Conservation (phyloP, 1,140 invertebrate species). For the Macrosteles quadrilineatus region DNA sequence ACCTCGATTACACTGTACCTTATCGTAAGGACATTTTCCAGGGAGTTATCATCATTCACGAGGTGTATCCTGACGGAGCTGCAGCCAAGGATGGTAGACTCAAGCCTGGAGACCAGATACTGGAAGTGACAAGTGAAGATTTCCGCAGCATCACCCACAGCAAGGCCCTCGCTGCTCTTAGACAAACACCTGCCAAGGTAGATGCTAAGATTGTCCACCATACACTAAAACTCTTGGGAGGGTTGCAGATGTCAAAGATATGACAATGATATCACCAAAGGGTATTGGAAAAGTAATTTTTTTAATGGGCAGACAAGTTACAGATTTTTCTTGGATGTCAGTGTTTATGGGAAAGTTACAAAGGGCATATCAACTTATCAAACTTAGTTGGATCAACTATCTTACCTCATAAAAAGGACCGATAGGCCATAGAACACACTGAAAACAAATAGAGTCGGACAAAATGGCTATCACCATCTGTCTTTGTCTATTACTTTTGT, state of each 20-base stretch:
- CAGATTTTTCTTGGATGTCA: background rate
- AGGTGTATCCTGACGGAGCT: constrained; percentile 91
- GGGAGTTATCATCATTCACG: constrained; percentile 89
- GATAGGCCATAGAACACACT: too few relatives aligned
- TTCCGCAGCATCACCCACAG: constrained; percentile 68
- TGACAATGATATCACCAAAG: background rate
- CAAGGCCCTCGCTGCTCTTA: constrained; percentile 66
- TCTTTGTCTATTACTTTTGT: too few relatives aligned
- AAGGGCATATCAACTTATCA: too few relatives aligned
- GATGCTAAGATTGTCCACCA: constrained; percentile 28
- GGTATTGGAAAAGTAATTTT: too few relatives aligned
- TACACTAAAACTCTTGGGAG: too few relatives aligned
- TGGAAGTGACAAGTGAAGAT: constrained; percentile 81
- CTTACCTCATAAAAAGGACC: too few relatives aligned
- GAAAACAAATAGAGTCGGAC: too few relatives aligned
- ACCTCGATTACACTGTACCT: too few relatives aligned
- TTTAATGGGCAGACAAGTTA: background rate
- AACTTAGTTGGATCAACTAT: too few relatives aligned
- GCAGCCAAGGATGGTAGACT: constrained; percentile 89
- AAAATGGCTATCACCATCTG: too few relatives aligned
- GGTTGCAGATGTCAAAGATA: too few relatives aligned
- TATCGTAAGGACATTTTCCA: too few relatives aligned
- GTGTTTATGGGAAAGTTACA: background rate
- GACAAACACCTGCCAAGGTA: constrained; percentile 70
- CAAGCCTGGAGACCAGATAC: constrained; percentile 89